Percentiles rank a stretch among this genome's conserved stretches.
Evolutionary conservation across 1,140 invertebrate genomes (phyloP).

Genomic region (Rhyacophila brunnea): DNA sequence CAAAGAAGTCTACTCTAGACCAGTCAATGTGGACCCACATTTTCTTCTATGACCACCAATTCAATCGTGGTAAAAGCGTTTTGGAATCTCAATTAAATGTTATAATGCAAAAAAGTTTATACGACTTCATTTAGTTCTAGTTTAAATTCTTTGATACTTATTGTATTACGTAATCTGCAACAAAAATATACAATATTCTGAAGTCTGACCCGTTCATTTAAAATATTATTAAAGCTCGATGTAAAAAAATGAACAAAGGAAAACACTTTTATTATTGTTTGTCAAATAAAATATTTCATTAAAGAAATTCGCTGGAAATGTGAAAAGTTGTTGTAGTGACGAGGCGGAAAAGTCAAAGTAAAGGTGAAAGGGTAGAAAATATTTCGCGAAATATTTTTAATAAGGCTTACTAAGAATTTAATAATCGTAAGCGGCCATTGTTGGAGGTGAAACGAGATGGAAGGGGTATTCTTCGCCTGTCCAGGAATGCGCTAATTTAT

Average conservation of each 20-base stretch:
- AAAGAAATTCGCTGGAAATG: not conserved
- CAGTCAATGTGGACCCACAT: too few relatives aligned
- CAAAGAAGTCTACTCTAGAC: too few relatives aligned
- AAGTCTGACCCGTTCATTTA: not conserved
- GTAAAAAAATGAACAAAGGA: not conserved
- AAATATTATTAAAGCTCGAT: not conserved
- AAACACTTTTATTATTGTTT: not conserved
- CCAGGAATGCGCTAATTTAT: constrained; percentile 33
- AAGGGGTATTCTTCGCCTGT: constrained; percentile 1
- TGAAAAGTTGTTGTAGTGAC: not conserved
- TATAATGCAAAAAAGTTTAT: too few relatives aligned
- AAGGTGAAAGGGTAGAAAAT: constrained; percentile 13
- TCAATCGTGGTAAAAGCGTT: too few relatives aligned
- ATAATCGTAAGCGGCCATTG: constrained; percentile 14
- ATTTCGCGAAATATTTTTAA: constrained; percentile 34
- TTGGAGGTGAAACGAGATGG: not conserved
- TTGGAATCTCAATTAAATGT: too few relatives aligned
- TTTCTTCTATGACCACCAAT: too few relatives aligned
- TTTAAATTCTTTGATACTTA: too few relatives aligned
- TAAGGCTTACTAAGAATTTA: constrained; percentile 31
- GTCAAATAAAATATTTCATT: not conserved
- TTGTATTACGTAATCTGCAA: too few relatives aligned
- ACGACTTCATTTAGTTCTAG: too few relatives aligned
- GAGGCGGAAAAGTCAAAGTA: constrained; percentile 3
- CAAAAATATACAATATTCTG: not conserved